These are phyloP conservation scores for Drosophila anomalata DNA, from an alignment of 2,888 invertebrate genomes.

Conservation along the genomic window DNA sequence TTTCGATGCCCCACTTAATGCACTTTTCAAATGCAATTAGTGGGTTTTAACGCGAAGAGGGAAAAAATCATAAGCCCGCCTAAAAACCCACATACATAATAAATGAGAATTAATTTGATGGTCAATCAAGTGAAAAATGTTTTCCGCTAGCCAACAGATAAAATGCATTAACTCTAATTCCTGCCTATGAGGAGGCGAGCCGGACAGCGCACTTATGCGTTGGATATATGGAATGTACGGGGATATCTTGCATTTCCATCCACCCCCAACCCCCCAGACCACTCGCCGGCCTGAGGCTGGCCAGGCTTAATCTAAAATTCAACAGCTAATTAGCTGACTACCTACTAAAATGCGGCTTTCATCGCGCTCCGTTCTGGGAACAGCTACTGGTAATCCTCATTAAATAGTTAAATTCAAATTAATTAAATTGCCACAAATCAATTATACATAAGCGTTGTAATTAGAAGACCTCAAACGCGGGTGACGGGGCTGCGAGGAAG, in stretches of 20 bases:
- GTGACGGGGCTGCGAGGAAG: slow-evolving; percentile 3
- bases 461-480: slow-evolving; percentile 74
- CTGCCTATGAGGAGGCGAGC: slow-evolving; percentile 2
- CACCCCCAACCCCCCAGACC: slow-evolving; percentile 20
- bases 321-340: slow-evolving; percentile 75
- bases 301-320: slow-evolving; percentile 75
- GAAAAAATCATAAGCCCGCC: slow-evolving; percentile 15
- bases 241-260: slow-evolving; percentile 7
- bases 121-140: slow-evolving; percentile 65
- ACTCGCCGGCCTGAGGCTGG: slow-evolving; percentile 29
- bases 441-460: slow-evolving; percentile 79
- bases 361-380: slow-evolving; percentile 39
- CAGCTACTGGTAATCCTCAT: slow-evolving; percentile 72
- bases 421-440: slow-evolving; percentile 80
- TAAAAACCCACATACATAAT: slow-evolving; percentile 53
- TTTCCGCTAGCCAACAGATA: slow-evolving; percentile 61
- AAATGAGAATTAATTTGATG: slow-evolving; percentile 73
- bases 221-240: background rate
- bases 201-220: slow-evolving; percentile 13
- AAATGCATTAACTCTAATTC: slow-evolving; percentile 72
- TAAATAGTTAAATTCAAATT: slow-evolving; percentile 80
- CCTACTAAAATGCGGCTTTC: slow-evolving; percentile 75
- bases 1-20: slow-evolving; percentile 59
- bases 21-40: slow-evolving; percentile 73
- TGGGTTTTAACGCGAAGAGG: slow-evolving; percentile 4